Base-by-base conservation (phyloP, 2,888 invertebrate species). In the Ochlodes sylvanus region DNA sequence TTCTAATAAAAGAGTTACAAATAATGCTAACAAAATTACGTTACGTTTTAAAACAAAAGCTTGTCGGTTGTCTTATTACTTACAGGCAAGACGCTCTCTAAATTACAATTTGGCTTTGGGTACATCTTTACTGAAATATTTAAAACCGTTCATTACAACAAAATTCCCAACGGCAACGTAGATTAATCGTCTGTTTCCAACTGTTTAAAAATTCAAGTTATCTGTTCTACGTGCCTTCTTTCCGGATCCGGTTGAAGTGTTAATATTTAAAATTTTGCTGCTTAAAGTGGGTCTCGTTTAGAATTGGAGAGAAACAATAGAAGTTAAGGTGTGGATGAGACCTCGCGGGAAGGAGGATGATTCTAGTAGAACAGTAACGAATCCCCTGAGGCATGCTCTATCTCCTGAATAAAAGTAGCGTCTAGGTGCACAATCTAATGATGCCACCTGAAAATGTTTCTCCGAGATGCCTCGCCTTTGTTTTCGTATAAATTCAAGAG, bases 161-260 rank as follows among this genome's bases (percentile, higher is more conserved):
- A 19, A 66, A 66, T 52, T 66, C 65, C 50, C 41, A 17, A 41
- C 50, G 74, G 64, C 68, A 67, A 67, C 69, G 70, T 69, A 77
- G 83, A 86, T 86, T 87, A 88, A 89, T 86, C 81, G 76, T 74
- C 74, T 80, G 78, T 77, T 67, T 77, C 76, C 72, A 80, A 74
- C 79, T 86, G 82, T 84, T 89, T 86, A 87, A 88, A 87, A 85
- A 88, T 89, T 87, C 79, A 87, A 85, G 84, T 85, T 81, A 84
- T 85, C 80, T 80, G 77, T 84, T 81, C 81, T 80, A 80, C 83
- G 79, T 76, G 79, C 81, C 75, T 84, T 80, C 83, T 84, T 82
- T 81, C 72, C 62, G 73, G 79, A 84, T 80, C 78, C 74, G 73
- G 76, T 70, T 76, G 78, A 79, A 78, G 79, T 78, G 79, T 88